A percentile compares a stretch with the other conserved stretches of the same genome.
phyloP scores from a whole-genome alignment of 2,113 vertebrate genomes.

The Stegostoma tigrinum region DNA sequence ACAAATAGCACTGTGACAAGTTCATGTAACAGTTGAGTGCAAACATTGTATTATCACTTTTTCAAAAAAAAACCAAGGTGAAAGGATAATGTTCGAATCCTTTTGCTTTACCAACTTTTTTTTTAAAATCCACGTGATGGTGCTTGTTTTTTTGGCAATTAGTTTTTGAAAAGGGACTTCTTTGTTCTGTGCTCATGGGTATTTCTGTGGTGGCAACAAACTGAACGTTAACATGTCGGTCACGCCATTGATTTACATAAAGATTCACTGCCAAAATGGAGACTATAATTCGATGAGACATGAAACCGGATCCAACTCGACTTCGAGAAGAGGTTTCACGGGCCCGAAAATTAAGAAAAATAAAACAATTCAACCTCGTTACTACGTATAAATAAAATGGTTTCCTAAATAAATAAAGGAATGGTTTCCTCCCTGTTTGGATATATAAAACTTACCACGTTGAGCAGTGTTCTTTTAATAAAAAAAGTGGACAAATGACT shows the following conservation, averaged over 20 bases:
- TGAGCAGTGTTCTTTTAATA: neutral
- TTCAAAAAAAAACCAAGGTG: neutral
- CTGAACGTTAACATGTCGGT: constrained; percentile 35
- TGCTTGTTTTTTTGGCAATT: constrained; percentile 23
- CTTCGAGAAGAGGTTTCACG: constrained; percentile 15
- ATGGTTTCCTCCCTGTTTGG: neutral
- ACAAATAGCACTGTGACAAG: neutral
- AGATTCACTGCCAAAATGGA: constrained; percentile 35
- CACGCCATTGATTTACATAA: constrained; percentile 36
- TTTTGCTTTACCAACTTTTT: neutral
- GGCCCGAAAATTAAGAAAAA: neutral
- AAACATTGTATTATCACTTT: neutral
- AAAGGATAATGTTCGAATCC: neutral
- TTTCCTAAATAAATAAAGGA: neutral
- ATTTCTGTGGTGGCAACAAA: constrained; percentile 32
- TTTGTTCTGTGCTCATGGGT: constrained; percentile 36
- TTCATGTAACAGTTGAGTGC: neutral
- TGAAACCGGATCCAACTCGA: constrained; percentile 25
- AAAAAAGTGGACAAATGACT: constrained; percentile 28
- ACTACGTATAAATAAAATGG: constrained; percentile 25
- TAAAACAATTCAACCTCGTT: constrained; percentile 20
- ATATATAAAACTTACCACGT: constrained; percentile 29
- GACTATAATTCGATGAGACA: constrained; percentile 30
- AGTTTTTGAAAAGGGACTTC: constrained; percentile 26
- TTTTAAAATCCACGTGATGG: neutral